Conservation (phyloP, 2,888 invertebrate genomes). For the Plebejus argus region DNA sequence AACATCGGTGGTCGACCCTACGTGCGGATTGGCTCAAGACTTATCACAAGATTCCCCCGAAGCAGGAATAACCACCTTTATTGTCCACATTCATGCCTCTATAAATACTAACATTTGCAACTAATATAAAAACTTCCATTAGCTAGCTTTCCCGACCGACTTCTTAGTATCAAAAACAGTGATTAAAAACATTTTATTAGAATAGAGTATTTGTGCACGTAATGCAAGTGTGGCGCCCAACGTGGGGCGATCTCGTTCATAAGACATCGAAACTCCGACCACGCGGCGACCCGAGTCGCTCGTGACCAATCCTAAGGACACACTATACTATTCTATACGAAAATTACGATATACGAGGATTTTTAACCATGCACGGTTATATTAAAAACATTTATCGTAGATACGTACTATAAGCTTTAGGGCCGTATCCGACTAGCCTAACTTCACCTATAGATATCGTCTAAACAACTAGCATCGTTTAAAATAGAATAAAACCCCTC, state of each 20-base stretch:
- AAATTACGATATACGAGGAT: constrained; percentile 67
- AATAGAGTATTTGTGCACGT: constrained; percentile 74
- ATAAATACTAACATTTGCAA: constrained; percentile 70
- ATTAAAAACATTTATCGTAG: constrained; percentile 63
- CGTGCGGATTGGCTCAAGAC: constrained; percentile 51
- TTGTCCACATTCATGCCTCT: constrained; percentile 73
- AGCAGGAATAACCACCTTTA: constrained; percentile 67
- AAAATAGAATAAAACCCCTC: constrained; percentile 70
- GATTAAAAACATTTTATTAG: constrained; percentile 59
- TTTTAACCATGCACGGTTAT: constrained; percentile 58
- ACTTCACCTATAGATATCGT: constrained; percentile 50
- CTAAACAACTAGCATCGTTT: constrained; percentile 75
- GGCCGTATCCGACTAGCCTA: constrained; percentile 61
- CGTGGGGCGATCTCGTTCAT: constrained; percentile 47
- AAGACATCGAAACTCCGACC: constrained; percentile 48
- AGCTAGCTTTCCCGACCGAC: constrained; percentile 51
- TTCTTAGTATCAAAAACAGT: constrained; percentile 66
- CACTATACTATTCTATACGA: constrained; percentile 54
- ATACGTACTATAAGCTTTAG: constrained; percentile 73
- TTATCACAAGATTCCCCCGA: constrained; percentile 61
- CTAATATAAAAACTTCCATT: constrained; percentile 59
- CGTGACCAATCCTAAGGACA: constrained; percentile 53
- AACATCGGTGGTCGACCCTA: constrained; percentile 58
- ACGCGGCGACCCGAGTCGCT: constrained; percentile 44
- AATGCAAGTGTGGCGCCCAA: constrained; percentile 51